A percentile compares a stretch with the other conserved stretches of the same genome.
phyloP scores from a whole-genome alignment of 2,113 vertebrate species.

The Vanacampus margaritifer region DNA sequence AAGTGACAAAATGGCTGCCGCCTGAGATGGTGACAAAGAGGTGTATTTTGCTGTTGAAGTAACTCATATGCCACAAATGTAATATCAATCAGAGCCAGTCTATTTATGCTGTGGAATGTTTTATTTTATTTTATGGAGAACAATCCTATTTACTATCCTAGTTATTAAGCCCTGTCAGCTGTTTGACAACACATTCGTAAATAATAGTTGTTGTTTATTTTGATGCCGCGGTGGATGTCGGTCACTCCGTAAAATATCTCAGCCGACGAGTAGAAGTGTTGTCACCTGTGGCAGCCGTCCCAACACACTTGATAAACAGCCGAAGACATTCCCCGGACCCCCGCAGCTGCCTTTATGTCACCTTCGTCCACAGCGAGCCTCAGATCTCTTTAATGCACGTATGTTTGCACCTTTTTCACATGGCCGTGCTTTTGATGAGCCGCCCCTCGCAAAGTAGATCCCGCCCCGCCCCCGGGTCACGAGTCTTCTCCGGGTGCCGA shows the following conservation, averaged over 20 bases:
- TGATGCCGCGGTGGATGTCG: constrained; percentile 56
- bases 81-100: too few species aligned
- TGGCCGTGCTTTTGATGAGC: constrained; percentile 57
- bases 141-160: too few species aligned
- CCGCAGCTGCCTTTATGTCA: constrained; percentile 28
- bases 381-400: constrained; percentile 25
- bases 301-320: constrained; percentile 66
- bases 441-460: constrained; percentile 34
- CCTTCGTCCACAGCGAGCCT: constrained; percentile 27
- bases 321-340: constrained; percentile 22
- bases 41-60: too few species aligned
- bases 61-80: too few species aligned
- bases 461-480: constrained; percentile 16
- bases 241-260: constrained; percentile 60
- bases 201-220: constrained; percentile 39
- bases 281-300: constrained; percentile 59
- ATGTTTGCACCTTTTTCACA: constrained; percentile 25
- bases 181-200: constrained; percentile 1
- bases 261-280: constrained; percentile 38
- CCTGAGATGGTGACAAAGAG: too few species aligned
- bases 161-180: too few species aligned
- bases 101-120: too few species aligned
- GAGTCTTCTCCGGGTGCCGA: neutral
- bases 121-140: too few species aligned
- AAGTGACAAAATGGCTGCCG: too few species aligned